Conservation (phyloP, 2,113 vertebrate species). For the Noctilio leporinus region DNA sequence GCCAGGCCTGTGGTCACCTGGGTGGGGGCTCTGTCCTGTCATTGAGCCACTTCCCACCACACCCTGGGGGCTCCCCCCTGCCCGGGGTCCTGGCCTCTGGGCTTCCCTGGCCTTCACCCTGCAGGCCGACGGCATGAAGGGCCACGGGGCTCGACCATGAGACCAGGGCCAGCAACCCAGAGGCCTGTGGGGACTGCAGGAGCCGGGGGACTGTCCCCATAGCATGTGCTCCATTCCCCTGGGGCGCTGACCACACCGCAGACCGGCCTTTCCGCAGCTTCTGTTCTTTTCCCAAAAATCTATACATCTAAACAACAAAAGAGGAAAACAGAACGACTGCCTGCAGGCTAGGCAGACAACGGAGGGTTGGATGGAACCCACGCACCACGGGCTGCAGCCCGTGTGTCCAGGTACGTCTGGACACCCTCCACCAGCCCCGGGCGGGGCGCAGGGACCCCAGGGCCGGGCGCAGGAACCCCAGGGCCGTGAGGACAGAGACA, state of each 20-base stretch:
- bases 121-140: accelerated
- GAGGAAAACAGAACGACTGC: not conserved
- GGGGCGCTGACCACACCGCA: accelerated
- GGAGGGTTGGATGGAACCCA: not conserved
- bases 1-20: not conserved
- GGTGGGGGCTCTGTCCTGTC: not conserved
- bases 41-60: not conserved
- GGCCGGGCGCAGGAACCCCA: too few species aligned
- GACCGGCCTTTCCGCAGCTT: not conserved
- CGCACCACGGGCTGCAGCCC: too few species aligned
- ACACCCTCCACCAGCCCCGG: not conserved
- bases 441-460: too few species aligned
- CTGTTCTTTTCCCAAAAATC: not conserved
- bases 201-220: not conserved
- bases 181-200: not conserved
- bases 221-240: accelerated
- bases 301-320: not conserved
- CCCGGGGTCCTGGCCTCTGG: not conserved
- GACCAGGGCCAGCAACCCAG: not conserved
- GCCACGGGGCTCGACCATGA: not conserved
- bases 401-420: accelerated
- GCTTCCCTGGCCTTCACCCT: not conserved
- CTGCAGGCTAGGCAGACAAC: not conserved
- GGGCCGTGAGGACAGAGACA: not conserved
- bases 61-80: not conserved